Conservation (phyloP, 2,888 invertebrate species). For the Drosophila bunnanda region DNA sequence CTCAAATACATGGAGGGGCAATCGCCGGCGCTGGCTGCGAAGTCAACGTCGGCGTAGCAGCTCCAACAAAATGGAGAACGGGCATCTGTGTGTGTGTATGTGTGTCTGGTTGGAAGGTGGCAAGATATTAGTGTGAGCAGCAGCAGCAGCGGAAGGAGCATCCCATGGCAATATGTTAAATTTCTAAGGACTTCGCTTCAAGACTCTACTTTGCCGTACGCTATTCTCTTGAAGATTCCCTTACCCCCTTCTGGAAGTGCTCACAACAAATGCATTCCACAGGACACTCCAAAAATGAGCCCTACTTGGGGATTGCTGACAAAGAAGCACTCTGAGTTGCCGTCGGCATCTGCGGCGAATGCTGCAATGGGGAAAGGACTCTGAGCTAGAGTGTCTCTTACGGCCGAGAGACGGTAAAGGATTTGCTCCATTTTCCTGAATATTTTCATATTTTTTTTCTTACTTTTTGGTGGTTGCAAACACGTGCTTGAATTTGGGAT, state of each 20-base stretch:
- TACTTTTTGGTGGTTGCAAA: conserved; percentile 8
- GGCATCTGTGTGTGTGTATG: conserved; percentile 24
- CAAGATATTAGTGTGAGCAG: conserved; percentile 19
- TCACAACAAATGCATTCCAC: conserved; percentile 32
- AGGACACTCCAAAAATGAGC: conserved; percentile 8
- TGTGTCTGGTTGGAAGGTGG: conserved; percentile 11
- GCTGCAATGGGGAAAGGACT: conserved; percentile 20
- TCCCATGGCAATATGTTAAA: conserved; percentile 32
- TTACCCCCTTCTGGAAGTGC: background rate
- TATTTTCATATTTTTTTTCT: background rate
- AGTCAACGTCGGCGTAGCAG: conserved; percentile 49
- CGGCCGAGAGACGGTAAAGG: background rate
- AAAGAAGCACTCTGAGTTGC: conserved; percentile 19
- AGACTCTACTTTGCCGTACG: background rate
- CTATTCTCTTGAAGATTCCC: conserved; percentile 27
- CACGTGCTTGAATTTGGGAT: conserved; percentile 52
- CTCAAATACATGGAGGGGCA: conserved; percentile 68
- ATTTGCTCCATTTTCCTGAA: conserved; percentile 2
- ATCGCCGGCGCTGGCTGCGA: conserved; percentile 34
- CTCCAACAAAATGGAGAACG: conserved; percentile 67
- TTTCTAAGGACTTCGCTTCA: conserved; percentile 10
- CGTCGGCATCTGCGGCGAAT: conserved; percentile 37
- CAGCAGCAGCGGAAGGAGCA: conserved; percentile 16
- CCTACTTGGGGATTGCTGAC: conserved; percentile 16
- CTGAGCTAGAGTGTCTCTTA: conserved; percentile 1